A percentile compares a stretch with the other conserved stretches of the same genome.
phyloP scores from a whole-genome alignment of 2,888 invertebrate species.

The Tipula vernalis region DNA sequence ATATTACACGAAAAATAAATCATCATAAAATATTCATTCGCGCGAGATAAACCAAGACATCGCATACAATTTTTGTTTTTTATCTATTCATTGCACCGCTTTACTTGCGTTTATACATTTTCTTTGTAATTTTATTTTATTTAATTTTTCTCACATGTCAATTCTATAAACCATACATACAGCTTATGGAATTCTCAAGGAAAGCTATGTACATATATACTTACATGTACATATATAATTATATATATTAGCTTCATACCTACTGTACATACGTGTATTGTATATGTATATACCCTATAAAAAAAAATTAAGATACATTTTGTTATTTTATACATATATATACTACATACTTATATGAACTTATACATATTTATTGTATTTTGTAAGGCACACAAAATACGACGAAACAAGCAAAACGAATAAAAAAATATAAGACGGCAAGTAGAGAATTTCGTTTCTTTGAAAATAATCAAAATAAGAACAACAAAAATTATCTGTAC shows the following conservation, averaged over 20 bases:
- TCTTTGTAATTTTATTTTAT: background rate
- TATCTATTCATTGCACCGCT: background rate
- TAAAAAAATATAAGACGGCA: background rate
- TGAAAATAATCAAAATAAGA: background rate
- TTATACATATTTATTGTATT: background rate
- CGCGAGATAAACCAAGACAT: background rate
- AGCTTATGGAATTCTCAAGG: background rate
- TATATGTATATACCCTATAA: background rate
- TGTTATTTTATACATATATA: background rate
- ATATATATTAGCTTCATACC: no score
- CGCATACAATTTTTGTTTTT: background rate
- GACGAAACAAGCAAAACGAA: background rate
- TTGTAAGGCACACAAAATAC: background rate
- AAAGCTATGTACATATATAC: background rate
- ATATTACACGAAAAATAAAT: background rate
- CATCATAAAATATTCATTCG: background rate
- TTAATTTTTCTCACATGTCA: conserved; percentile 4
- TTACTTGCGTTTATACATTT: background rate
- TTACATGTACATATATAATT: background rate
- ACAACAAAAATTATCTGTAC: background rate
- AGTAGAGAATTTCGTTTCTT: background rate
- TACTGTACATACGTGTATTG: no score
- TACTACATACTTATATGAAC: background rate
- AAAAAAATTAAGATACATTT: background rate
- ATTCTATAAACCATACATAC: conserved; percentile 4